Conservation (phyloP, 2,888 invertebrate species). For the Gasteruption jaculator region DNA sequence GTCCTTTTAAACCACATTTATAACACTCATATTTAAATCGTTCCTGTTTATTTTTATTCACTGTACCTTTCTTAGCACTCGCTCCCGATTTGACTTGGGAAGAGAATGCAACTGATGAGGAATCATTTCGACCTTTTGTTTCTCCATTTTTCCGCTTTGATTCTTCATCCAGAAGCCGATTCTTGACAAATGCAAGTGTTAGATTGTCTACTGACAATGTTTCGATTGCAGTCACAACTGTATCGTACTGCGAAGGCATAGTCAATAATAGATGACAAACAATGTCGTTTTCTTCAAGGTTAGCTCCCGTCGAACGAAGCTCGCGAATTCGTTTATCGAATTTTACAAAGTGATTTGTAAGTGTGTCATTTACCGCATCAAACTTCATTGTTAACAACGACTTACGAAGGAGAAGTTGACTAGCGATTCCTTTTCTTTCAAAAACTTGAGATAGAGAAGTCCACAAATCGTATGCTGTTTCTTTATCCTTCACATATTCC, state of each 20-base stretch:
- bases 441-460: slow-evolving; percentile 20
- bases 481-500: slow-evolving; percentile 31
- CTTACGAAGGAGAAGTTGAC: slow-evolving; percentile 29
- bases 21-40: slow-evolving; percentile 15
- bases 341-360: slow-evolving; percentile 23
- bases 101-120: background rate
- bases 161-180: slow-evolving; percentile 27
- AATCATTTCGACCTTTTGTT: background rate
- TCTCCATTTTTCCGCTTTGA: slow-evolving; percentile 10
- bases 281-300: slow-evolving; percentile 21
- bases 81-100: background rate
- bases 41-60: slow-evolving; percentile 1
- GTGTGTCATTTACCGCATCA: slow-evolving; percentile 13
- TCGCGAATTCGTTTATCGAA: slow-evolving; percentile 28
- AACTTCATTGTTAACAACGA: slow-evolving; percentile 19
- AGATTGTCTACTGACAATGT: slow-evolving; percentile 17
- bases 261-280: slow-evolving; percentile 28
- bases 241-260: slow-evolving; percentile 25
- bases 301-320: slow-evolving; percentile 24
- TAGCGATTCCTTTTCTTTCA: slow-evolving; percentile 29
- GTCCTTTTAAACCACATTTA: slow-evolving; percentile 16
- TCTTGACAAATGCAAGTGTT: slow-evolving; percentile 26
- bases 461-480: slow-evolving; percentile 27
- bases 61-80: slow-evolving; percentile 3
- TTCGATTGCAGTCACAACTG: slow-evolving; percentile 29